Conservation (phyloP, 35 echinoderm and acorn worm genomes). For the Apostichopus parvimensis region DNA sequence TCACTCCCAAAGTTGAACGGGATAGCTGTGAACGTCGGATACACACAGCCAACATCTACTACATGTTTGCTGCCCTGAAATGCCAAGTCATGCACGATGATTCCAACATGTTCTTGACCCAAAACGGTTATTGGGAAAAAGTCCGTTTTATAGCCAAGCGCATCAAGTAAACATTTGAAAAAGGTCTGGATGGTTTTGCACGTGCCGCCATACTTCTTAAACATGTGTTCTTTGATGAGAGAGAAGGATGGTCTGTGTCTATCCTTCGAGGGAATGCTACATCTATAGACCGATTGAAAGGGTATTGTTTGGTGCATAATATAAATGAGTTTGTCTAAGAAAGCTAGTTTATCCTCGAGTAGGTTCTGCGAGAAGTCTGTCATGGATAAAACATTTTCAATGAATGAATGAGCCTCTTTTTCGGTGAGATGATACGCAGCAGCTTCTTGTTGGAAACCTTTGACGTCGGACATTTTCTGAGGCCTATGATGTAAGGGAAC, state of each 20-base stretch:
- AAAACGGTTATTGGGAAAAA: not conserved
- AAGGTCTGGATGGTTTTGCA: not conserved
- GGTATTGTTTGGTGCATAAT: not conserved
- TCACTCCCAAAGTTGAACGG: not conserved
- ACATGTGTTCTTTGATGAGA: not conserved
- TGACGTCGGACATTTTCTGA: too few relatives aligned
- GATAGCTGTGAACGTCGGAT: not conserved
- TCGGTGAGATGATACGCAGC: too few relatives aligned
- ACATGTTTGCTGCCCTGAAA: too few relatives aligned
- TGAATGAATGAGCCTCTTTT: too few relatives aligned
- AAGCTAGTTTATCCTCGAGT: not conserved
- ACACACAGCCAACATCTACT: not conserved
- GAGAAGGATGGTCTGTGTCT: not conserved
- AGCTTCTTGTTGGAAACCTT: too few relatives aligned
- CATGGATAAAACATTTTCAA: too few relatives aligned
- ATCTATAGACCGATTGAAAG: not conserved
- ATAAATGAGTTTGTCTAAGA: not conserved
- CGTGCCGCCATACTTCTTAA: not conserved
- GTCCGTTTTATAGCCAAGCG: not conserved
- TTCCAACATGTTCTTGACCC: not conserved
- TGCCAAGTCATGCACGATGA: not conserved
- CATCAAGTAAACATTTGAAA: not conserved
- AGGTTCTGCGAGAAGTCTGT: too few relatives aligned
- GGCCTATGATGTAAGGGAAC: too few relatives aligned
- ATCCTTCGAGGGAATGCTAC: not conserved